Conservation (phyloP, 2,888 invertebrate species). For the Limnephilus lunatus region DNA sequence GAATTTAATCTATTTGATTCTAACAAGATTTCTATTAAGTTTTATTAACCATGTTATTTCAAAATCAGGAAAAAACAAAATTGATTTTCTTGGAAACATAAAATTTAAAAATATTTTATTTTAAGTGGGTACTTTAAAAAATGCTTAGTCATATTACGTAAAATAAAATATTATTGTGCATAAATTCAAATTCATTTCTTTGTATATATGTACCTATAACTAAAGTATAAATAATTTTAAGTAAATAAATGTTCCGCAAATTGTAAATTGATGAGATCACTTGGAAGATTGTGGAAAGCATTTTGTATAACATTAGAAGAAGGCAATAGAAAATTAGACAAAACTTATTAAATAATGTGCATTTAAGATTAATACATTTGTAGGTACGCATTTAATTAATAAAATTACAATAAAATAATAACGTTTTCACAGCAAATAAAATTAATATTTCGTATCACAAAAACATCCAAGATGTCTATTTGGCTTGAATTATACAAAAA, state of each 20-base stretch:
- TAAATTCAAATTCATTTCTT: background rate
- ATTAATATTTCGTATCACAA: slow-evolving; percentile 30
- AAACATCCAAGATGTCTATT: slow-evolving; percentile 30
- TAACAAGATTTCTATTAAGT: too few relatives aligned
- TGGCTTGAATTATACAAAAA: slow-evolving; percentile 21
- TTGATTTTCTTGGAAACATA: too few relatives aligned
- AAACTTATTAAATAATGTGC: background rate
- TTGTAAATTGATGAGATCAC: background rate
- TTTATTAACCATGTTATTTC: too few relatives aligned
- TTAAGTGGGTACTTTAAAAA: background rate
- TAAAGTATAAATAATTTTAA: background rate
- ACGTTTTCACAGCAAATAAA: slow-evolving; percentile 5
- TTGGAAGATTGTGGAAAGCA: background rate
- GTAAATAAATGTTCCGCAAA: background rate
- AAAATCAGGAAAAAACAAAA: too few relatives aligned
- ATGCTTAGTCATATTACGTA: background rate
- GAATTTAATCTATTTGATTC: too few relatives aligned
- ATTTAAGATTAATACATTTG: background rate
- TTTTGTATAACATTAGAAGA: background rate
- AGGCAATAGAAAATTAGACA: background rate
- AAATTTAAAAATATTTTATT: too few relatives aligned
- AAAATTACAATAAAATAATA: background rate
- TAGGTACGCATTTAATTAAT: background rate
- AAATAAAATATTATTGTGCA: background rate
- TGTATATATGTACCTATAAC: background rate